These are phyloP conservation scores for Tachysurus fulvidraco DNA, from an alignment of 2,113 vertebrate species.

Conservation along the genomic window DNA sequence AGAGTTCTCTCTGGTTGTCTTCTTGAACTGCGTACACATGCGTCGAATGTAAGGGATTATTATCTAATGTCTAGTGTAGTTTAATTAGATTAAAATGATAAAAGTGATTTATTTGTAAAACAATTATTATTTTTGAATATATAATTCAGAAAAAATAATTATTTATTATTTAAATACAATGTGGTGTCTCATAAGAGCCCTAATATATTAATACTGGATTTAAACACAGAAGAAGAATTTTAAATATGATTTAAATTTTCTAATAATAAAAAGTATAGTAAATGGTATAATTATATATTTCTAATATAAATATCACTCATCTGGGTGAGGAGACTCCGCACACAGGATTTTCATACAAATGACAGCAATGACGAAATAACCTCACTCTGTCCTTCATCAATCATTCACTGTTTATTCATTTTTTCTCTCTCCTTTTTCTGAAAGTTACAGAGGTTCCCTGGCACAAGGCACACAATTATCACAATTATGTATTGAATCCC, in stretches of 20 bases:
- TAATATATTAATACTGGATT: background rate
- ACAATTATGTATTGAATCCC: slow-evolving; percentile 78
- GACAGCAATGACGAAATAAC: slow-evolving; percentile 54
- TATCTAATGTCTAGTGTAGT: background rate
- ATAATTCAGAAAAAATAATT: too few relatives aligned
- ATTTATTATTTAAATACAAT: background rate
- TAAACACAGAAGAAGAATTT: background rate
- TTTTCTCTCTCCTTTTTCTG: slow-evolving; percentile 60
- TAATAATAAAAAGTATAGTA: too few relatives aligned
- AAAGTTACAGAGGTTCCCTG: slow-evolving; percentile 64
- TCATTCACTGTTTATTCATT: slow-evolving; percentile 61
- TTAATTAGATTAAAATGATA: background rate
- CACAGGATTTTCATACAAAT: slow-evolving; percentile 65
- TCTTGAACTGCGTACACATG: background rate
- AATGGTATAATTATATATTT: too few relatives aligned
- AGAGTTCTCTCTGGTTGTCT: background rate
- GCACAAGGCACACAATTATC: slow-evolving; percentile 72
- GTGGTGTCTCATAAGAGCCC: background rate
- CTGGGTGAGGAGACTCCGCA: slow-evolving; percentile 48
- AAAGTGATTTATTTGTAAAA: background rate
- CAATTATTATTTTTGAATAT: background rate
- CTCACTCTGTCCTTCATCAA: slow-evolving; percentile 52
- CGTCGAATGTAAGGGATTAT: background rate
- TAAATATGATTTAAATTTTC: background rate
- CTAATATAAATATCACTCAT: background rate